These are phyloP conservation scores for Conistra vaccinii DNA, from an alignment of 2,888 invertebrate species.

Conservation along the genomic window DNA sequence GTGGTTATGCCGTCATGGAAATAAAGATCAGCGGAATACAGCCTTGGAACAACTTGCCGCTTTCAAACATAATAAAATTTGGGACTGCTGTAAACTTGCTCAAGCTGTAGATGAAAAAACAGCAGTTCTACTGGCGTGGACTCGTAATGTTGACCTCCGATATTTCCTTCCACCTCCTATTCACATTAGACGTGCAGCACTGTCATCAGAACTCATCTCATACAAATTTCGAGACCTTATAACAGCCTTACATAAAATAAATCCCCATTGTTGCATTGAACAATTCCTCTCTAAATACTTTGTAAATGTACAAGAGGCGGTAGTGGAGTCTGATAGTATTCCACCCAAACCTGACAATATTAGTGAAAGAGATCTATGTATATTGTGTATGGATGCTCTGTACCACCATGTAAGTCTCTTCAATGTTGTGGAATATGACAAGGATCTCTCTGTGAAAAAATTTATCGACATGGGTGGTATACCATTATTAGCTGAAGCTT, in stretches of 20 bases:
- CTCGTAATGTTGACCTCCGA: slow-evolving; percentile 92
- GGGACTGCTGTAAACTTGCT: slow-evolving; percentile 94
- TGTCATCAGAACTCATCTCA: slow-evolving; percentile 82
- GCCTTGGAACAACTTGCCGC: slow-evolving; percentile 92
- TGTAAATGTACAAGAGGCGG: slow-evolving; percentile 83
- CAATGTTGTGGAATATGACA: slow-evolving; percentile 73
- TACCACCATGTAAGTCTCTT: slow-evolving; percentile 85
- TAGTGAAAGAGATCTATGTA: slow-evolving; percentile 83
- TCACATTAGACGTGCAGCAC: slow-evolving; percentile 83
- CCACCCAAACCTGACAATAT: slow-evolving; percentile 84
- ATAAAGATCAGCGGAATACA: slow-evolving; percentile 90
- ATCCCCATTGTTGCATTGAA: slow-evolving; percentile 83
- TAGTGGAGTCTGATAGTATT: slow-evolving; percentile 82
- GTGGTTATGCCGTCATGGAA: slow-evolving; percentile 92
- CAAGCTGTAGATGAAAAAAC: slow-evolving; percentile 95
- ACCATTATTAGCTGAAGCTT: slow-evolving; percentile 79
- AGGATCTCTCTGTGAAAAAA: slow-evolving; percentile 74
- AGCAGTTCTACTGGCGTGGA: slow-evolving; percentile 94
- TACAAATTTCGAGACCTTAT: slow-evolving; percentile 82
- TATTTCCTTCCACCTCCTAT: slow-evolving; percentile 94
- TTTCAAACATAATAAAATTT: slow-evolving; percentile 92
- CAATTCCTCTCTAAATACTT: slow-evolving; percentile 85
- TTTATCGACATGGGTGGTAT: slow-evolving; percentile 79
- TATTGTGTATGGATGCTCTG: slow-evolving; percentile 84
- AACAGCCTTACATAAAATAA: slow-evolving; percentile 73